Evolutionary conservation across 1,140 invertebrate genomes (phyloP).

Genomic region (Pseudomyrmex concolor): DNA sequence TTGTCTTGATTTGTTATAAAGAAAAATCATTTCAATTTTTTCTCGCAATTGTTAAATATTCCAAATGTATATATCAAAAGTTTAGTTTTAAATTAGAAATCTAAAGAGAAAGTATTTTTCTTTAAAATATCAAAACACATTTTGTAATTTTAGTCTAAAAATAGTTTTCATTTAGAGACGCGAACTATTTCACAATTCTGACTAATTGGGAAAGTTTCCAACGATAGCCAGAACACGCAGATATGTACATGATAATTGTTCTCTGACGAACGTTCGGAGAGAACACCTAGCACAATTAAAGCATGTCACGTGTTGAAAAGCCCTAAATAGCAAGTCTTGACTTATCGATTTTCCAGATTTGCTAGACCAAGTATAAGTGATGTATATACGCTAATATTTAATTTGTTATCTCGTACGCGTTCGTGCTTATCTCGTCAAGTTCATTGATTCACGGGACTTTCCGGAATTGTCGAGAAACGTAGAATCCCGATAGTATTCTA

Average conservation of each 20-base stretch:
- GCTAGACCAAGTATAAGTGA: constrained; percentile 24
- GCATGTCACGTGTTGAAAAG: constrained; percentile 21
- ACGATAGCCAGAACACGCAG: constrained; percentile 3
- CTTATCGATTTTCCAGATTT: constrained; percentile 24
- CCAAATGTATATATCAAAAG: too few species aligned
- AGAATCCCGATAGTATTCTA: background rate
- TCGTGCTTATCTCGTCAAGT: constrained; percentile 20
- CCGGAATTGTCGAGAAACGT: background rate
- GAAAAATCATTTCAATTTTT: too few species aligned
- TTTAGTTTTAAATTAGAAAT: too few species aligned
- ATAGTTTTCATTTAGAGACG: background rate
- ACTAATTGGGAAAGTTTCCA: constrained; percentile 11
- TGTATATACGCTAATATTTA: constrained; percentile 27
- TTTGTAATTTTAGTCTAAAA: background rate
- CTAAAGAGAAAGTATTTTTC: too few species aligned
- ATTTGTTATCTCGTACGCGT: constrained; percentile 22
- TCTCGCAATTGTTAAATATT: too few species aligned
- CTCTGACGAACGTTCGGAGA: constrained; percentile 6
- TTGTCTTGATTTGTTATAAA: too few species aligned
- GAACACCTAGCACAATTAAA: constrained; percentile 14
- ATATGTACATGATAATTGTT: constrained; percentile 37
- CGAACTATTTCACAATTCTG: background rate
- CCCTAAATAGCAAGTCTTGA: background rate
- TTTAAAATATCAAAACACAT: too few species aligned
- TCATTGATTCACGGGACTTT: constrained; percentile 8